Conservation (phyloP, 2,113 vertebrate genomes). For the Podilymbus podiceps region DNA sequence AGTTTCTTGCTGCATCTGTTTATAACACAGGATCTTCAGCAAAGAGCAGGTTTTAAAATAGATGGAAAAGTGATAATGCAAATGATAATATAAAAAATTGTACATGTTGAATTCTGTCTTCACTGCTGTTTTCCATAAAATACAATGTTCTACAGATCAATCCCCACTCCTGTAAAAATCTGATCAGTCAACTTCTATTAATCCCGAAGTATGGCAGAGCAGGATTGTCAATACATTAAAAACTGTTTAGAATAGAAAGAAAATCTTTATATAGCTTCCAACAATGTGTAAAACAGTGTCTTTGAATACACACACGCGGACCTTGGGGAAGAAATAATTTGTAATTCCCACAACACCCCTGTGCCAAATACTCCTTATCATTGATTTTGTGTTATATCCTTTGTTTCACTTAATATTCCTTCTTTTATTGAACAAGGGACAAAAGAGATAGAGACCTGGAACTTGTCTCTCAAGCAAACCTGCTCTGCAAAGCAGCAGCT, state of each 20-base stretch:
- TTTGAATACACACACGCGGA: not conserved
- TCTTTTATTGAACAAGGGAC: not conserved
- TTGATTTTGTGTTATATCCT: not conserved
- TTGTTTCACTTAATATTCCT: not conserved
- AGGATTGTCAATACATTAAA: not conserved
- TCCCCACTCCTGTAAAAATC: not conserved
- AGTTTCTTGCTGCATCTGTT: not conserved
- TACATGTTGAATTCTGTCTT: not conserved
- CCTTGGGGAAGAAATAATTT: not conserved
- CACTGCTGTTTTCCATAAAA: not conserved
- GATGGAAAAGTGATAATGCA: not conserved
- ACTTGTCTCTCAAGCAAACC: not conserved
- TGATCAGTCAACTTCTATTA: not conserved
- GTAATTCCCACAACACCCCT: not conserved
- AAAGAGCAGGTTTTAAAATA: not conserved
- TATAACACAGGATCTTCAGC: not conserved
- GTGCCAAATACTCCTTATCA: not conserved
- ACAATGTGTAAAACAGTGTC: not conserved
- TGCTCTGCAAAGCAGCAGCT: not conserved
- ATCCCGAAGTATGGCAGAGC: not conserved
- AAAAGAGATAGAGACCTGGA: not conserved
- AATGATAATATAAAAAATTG: not conserved
- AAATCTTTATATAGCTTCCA: not conserved
- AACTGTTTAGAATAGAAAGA: not conserved
- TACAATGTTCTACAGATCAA: not conserved